phyloP scores from a whole-genome alignment of 2,797 vertebrate species.

The Allobates femoralis region DNA sequence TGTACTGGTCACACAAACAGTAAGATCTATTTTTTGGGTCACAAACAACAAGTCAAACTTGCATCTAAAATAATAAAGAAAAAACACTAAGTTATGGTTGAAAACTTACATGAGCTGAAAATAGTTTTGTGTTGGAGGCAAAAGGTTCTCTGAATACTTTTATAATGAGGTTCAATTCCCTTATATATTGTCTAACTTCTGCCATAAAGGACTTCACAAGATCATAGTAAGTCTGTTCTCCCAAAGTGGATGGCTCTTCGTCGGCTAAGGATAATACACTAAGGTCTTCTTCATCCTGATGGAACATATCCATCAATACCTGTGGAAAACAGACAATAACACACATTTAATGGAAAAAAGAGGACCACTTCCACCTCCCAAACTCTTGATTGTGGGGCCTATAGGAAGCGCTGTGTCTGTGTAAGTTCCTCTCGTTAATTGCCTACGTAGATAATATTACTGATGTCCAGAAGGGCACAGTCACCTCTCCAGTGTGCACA shows the following conservation, averaged over 20 bases:
- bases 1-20: no score
- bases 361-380: neutral
- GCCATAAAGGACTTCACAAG: slow-evolving; percentile 93
- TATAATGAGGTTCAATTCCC: slow-evolving; percentile 93
- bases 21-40: no score
- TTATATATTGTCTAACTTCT: slow-evolving; percentile 90
- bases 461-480: no score
- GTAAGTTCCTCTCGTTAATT: neutral
- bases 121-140: slow-evolving; percentile 85
- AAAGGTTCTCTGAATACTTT: slow-evolving; percentile 96
- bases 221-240: slow-evolving; percentile 93
- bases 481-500: neutral
- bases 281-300: slow-evolving; percentile 96
- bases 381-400: neutral
- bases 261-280: slow-evolving; percentile 89
- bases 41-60: no score
- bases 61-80: neutral
- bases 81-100: neutral
- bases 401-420: neutral
- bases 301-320: slow-evolving; percentile 99
- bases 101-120: slow-evolving; percentile 88
- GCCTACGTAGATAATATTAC: no score
- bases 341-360: neutral
- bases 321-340: slow-evolving; percentile 65
- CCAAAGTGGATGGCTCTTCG: slow-evolving; percentile 90